phyloP scores from a whole-genome alignment of 2,888 invertebrate genomes.

The Endotricha flammealis region DNA sequence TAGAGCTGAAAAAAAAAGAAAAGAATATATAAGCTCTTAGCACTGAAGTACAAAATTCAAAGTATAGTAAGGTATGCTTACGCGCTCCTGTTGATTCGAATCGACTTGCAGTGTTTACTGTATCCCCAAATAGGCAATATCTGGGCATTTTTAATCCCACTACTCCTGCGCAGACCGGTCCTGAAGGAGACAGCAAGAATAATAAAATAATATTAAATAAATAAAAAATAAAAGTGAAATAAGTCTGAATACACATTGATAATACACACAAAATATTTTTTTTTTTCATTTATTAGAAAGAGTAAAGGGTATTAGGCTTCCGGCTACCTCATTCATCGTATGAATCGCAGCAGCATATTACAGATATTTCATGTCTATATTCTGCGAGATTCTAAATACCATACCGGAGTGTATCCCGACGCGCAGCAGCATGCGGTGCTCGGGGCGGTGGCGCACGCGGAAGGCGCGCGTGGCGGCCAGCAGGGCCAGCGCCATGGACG shows the following conservation, averaged over 20 bases:
- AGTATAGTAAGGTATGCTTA: constrained; percentile 53
- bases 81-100: constrained; percentile 91
- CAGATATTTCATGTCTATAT: too few species aligned
- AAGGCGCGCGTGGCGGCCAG: constrained; percentile 91
- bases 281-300: too few species aligned
- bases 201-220: constrained; percentile 3
- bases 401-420: constrained; percentile 94
- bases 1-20: constrained; percentile 72
- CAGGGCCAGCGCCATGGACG: constrained; percentile 93
- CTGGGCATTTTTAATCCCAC: constrained; percentile 96
- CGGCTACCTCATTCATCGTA: too few species aligned
- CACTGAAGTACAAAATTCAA: neutral
- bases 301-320: too few species aligned
- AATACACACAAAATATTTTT: too few species aligned
- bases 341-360: too few species aligned
- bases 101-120: constrained; percentile 93
- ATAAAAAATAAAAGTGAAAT: too few species aligned
- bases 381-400: too few species aligned
- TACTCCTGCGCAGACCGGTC: constrained; percentile 94
- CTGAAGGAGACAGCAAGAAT: too few species aligned
- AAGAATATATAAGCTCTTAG: neutral
- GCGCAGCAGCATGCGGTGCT: constrained; percentile 88
- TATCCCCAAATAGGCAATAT: constrained; percentile 95
- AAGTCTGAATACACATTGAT: too few species aligned
- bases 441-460: constrained; percentile 91